Conservation (phyloP, 2,113 vertebrate species). For the Axis porcinus region DNA sequence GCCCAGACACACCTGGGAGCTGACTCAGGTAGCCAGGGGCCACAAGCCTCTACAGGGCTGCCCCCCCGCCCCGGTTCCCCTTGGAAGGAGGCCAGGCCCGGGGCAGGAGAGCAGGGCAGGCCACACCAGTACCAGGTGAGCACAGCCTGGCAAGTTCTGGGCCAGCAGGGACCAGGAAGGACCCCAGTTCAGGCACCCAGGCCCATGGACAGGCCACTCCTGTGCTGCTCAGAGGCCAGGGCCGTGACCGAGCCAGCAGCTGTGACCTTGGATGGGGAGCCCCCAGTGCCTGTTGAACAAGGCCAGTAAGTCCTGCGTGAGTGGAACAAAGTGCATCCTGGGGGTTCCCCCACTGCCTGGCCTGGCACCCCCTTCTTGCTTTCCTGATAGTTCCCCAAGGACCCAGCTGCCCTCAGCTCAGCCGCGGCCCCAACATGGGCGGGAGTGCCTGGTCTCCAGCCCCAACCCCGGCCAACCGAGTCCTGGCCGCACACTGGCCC, state of each 20-base stretch:
- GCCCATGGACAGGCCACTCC: neutral
- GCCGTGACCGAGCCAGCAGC: neutral
- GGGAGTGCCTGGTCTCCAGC: neutral
- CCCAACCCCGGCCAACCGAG: neutral
- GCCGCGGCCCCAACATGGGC: rapidly evolving
- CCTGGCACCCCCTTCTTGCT: neutral
- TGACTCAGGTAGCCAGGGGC: neutral
- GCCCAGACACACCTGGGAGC: neutral
- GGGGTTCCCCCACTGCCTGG: neutral
- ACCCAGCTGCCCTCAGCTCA: neutral
- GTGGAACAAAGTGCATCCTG: no score
- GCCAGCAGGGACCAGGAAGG: neutral
- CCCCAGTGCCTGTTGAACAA: neutral
- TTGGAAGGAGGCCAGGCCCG: neutral
- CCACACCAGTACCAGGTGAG: neutral
- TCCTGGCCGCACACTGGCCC: rapidly evolving
- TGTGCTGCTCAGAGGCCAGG: neutral
- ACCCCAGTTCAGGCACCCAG: neutral
- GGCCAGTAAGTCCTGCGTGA: no score
- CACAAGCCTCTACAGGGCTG: rapidly evolving
- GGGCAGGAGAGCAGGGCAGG: neutral
- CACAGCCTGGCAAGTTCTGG: neutral
- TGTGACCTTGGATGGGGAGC: neutral
- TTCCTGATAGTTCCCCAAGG: neutral
- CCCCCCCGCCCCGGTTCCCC: neutral